phyloP scores from a whole-genome alignment of 2,797 vertebrate genomes.

The Cossypha caffra region DNA sequence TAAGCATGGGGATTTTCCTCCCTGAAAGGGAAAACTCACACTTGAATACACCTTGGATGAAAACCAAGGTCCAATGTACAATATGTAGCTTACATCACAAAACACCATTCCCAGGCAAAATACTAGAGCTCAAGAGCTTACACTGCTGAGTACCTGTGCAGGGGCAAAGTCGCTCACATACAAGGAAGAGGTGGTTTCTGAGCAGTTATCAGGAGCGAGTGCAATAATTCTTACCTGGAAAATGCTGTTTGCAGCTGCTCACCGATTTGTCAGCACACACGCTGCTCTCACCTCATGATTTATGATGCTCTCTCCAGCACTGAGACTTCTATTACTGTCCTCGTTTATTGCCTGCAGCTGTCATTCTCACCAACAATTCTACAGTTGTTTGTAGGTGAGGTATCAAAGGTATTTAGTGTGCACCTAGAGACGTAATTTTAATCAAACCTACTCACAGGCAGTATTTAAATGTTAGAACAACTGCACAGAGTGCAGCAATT shows the following conservation, averaged over 20 bases:
- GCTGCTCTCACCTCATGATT: slow-evolving; percentile 65
- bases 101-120: background rate
- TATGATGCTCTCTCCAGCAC: slow-evolving; percentile 70
- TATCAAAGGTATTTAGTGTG: slow-evolving; percentile 74
- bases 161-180: background rate
- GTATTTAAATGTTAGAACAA: slow-evolving; percentile 34
- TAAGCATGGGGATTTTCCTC: background rate
- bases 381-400: slow-evolving; percentile 75
- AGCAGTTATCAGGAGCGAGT: slow-evolving; percentile 71
- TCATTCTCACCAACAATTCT: slow-evolving; percentile 75
- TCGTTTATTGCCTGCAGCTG: slow-evolving; percentile 81
- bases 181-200: slow-evolving; percentile 71
- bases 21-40: background rate
- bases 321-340: slow-evolving; percentile 74
- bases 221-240: slow-evolving; percentile 76
- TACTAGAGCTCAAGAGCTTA: background rate
- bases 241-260: slow-evolving; percentile 76
- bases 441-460: slow-evolving; percentile 43
- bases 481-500: background rate
- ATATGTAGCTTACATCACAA: background rate
- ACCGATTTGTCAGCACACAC: slow-evolving; percentile 66
- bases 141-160: background rate
- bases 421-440: slow-evolving; percentile 71
- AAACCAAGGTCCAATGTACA: background rate
- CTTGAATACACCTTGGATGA: background rate